phyloP scores from a whole-genome alignment of 1,140 invertebrate genomes.

The Pinna nobilis region DNA sequence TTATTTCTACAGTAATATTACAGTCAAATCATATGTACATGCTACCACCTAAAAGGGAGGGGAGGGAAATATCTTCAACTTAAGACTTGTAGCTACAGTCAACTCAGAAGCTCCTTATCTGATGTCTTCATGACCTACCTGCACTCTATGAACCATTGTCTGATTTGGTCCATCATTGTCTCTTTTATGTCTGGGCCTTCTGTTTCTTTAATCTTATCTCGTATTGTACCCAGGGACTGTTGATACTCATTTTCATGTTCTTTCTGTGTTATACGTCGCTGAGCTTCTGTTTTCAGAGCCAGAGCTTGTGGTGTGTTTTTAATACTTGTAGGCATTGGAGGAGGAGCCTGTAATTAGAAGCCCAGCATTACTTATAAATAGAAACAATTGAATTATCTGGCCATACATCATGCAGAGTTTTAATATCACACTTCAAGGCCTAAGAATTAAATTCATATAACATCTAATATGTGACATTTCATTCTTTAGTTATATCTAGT shows the following conservation, averaged over 20 bases:
- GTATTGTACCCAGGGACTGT: conserved; percentile 73
- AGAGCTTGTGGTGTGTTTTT: conserved; percentile 68
- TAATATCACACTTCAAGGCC: too few relatives aligned
- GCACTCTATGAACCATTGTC: conserved; percentile 85
- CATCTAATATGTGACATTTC: too few relatives aligned
- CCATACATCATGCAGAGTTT: too few relatives aligned
- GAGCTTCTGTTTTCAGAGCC: conserved; percentile 66
- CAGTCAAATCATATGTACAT: too few relatives aligned
- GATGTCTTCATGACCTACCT: conserved; percentile 67
- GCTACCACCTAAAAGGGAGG: too few relatives aligned
- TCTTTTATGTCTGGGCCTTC: conserved; percentile 83
- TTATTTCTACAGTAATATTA: too few relatives aligned
- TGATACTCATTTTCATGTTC: conserved; percentile 81
- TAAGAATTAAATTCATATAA: too few relatives aligned
- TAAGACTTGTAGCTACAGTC: too few relatives aligned
- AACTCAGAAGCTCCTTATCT: too few relatives aligned
- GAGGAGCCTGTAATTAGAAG: conserved; percentile 53
- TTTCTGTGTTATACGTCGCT: conserved; percentile 70
- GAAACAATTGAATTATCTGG: neutral
- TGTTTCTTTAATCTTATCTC: conserved; percentile 74
- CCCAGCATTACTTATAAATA: neutral
- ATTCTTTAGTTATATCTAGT: too few relatives aligned
- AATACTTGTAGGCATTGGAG: conserved; percentile 57
- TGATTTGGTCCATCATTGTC: conserved; percentile 83
- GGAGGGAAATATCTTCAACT: too few relatives aligned